Conservation (phyloP, 30 jellyfish, hydroid and myxozoan genomes). For the Turritopsis rubra region DNA sequence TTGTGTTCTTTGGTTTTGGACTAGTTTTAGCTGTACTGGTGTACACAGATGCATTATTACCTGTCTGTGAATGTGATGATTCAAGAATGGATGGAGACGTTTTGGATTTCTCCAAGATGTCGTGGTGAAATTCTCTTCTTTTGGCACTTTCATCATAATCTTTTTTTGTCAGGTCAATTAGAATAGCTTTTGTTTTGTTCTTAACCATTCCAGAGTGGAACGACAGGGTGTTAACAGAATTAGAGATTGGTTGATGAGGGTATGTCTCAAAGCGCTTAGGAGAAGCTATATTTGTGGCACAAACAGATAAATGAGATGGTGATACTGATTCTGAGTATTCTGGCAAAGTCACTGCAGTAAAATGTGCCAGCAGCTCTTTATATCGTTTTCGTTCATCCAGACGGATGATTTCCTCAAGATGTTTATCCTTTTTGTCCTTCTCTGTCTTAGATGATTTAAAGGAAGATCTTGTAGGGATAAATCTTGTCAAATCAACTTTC, state of each 20-base stretch:
- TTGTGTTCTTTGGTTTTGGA: neutral
- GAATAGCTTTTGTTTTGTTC: neutral
- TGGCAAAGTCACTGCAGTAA: conserved; percentile 36
- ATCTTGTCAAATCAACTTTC: neutral
- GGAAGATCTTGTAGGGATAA: neutral
- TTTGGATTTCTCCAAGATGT: neutral
- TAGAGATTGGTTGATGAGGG: neutral
- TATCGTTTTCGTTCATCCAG: conserved; percentile 70
- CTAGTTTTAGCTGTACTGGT: neutral
- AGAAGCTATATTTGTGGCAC: neutral
- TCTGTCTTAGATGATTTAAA: neutral
- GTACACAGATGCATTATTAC: neutral
- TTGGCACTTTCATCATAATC: neutral
- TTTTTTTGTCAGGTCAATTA: conserved; percentile 19
- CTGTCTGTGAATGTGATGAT: neutral
- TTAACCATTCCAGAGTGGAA: neutral
- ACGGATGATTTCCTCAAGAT: conserved; percentile 33
- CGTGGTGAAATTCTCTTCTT: neutral
- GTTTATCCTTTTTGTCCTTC: neutral
- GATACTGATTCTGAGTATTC: conserved; percentile 20
- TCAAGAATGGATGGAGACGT: neutral
- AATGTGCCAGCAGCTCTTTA: conserved; percentile 54
- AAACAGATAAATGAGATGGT: neutral
- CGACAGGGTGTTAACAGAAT: neutral
- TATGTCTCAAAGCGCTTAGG: neutral